phyloP scores from a whole-genome alignment of 2,113 vertebrate genomes.

The Zosterops japonicus region DNA sequence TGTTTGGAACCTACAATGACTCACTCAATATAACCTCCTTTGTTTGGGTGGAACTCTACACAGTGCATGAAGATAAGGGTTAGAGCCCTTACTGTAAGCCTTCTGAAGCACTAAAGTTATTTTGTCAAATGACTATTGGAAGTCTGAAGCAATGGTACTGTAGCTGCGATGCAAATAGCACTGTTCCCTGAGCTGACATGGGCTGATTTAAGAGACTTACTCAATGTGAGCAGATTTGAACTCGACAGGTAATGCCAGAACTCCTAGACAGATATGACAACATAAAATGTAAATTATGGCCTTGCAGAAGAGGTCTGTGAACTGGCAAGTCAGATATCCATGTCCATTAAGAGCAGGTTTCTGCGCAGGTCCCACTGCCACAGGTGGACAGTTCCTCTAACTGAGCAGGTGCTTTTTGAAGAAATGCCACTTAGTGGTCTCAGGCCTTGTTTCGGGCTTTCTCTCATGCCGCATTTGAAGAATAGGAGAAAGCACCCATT shows the following conservation, averaged over 20 bases:
- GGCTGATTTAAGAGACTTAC: not conserved
- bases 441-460: not conserved
- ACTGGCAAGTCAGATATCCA: not conserved
- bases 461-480: not conserved
- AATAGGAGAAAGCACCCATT: not conserved
- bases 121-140: not conserved
- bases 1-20: not conserved
- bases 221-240: not conserved
- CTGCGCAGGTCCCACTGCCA: not conserved
- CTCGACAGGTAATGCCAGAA: not conserved
- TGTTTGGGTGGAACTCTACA: slow-evolving; percentile 8
- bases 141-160: not conserved
- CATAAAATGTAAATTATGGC: not conserved
- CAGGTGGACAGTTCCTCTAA: not conserved
- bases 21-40: slow-evolving; percentile 38
- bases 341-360: not conserved
- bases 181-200: not conserved
- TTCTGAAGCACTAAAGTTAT: not conserved
- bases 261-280: not conserved
- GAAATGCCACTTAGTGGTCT: not conserved
- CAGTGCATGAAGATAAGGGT: not conserved
- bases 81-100: not conserved
- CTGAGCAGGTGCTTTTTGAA: not conserved
- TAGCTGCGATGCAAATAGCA: not conserved
- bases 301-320: not conserved